Conservation (phyloP, 2,888 invertebrate species). For the Apodemia duryi region DNA sequence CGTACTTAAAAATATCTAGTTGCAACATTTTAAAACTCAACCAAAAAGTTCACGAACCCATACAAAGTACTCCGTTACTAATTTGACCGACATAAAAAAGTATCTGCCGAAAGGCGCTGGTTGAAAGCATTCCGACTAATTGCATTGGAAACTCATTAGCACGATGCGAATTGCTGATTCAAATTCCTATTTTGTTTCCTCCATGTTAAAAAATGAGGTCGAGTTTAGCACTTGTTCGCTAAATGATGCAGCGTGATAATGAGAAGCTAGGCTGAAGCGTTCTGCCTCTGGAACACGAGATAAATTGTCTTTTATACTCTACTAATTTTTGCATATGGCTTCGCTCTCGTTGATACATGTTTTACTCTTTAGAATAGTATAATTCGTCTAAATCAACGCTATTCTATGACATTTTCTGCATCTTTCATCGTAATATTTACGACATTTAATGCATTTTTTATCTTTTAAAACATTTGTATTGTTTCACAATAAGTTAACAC, state of each 20-base stretch:
- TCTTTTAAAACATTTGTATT: too few species aligned
- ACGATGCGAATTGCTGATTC: constrained; percentile 58
- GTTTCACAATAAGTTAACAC: too few species aligned
- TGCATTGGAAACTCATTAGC: constrained; percentile 57
- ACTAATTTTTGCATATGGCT: not conserved
- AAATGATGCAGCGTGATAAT: constrained; percentile 37
- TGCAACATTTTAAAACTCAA: not conserved
- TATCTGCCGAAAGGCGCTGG: constrained; percentile 29
- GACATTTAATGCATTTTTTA: too few species aligned
- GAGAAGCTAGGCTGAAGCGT: not conserved
- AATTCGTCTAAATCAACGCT: too few species aligned
- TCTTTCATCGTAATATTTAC: too few species aligned
- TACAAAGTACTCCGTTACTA: constrained; percentile 13
- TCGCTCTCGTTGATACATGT: not conserved
- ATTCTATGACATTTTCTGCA: too few species aligned
- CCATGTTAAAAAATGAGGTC: constrained; percentile 43
- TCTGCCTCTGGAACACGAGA: constrained; percentile 3
- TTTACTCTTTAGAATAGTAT: too few species aligned
- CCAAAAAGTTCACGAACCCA: constrained; percentile 1
- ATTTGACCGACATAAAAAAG: constrained; percentile 28
- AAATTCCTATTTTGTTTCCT: constrained; percentile 58
- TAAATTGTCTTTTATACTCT: not conserved
- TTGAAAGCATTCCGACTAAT: constrained; percentile 47
- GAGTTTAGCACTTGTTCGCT: constrained; percentile 39
- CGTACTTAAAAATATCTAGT: too few species aligned